Percentiles rank a stretch among this genome's conserved stretches.
These are phyloP conservation scores for Corythaixoides concolor DNA, from an alignment of 2,113 vertebrate genomes.

Conservation along the genomic window DNA sequence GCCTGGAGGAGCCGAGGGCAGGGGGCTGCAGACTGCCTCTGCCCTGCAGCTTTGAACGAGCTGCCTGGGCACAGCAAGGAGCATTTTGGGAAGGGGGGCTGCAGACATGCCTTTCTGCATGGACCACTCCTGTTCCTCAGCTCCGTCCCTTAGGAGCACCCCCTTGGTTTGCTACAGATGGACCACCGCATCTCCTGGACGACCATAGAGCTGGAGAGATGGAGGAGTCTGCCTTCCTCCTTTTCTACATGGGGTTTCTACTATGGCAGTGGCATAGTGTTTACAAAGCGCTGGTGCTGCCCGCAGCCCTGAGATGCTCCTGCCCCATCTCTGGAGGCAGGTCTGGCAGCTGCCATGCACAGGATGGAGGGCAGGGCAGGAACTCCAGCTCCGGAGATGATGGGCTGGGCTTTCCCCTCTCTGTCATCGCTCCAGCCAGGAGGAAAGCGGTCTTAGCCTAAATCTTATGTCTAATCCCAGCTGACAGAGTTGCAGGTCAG, in stretches of 20 bases:
- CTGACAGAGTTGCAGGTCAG: background rate
- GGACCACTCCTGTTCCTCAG: background rate
- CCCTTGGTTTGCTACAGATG: background rate
- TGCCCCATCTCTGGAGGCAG: background rate
- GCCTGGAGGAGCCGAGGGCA: background rate
- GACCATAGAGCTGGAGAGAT: background rate
- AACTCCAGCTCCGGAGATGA: background rate
- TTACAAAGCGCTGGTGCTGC: background rate
- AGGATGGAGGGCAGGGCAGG: background rate
- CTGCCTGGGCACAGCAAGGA: background rate
- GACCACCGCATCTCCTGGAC: background rate
- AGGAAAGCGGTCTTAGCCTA: background rate
- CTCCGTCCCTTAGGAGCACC: background rate
- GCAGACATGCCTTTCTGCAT: background rate
- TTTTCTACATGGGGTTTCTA: background rate
- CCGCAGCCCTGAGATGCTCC: background rate
- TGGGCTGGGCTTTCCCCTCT: background rate
- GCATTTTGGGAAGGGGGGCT: background rate
- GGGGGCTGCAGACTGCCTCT: background rate
- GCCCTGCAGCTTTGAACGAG: background rate
- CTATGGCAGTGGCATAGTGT: background rate
- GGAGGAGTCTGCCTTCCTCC: background rate
- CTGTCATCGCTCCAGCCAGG: background rate
- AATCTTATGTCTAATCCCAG: conserved; percentile 21
- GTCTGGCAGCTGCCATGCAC: background rate